Evolutionary conservation across 2,113 vertebrate species (phyloP).

Genomic region (Ptilonorhynchus violaceus): DNA sequence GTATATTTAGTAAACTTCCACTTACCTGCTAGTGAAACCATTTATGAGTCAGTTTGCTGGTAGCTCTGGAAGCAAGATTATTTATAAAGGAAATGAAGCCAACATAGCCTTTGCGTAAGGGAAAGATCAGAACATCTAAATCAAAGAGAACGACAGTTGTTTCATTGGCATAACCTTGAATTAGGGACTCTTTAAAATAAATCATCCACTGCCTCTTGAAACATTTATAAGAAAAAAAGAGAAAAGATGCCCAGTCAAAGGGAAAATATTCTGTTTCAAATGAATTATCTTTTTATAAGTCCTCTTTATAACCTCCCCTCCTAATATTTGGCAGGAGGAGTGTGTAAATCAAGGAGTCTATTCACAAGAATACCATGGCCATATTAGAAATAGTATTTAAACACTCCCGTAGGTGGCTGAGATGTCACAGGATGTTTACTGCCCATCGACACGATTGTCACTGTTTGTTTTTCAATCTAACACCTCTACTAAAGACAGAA

Average conservation of each 20-base stretch:
- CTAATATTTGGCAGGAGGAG: background rate
- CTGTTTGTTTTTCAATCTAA: background rate
- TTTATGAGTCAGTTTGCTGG: background rate
- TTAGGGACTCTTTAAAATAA: slow-evolving; percentile 39
- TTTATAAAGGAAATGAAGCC: slow-evolving; percentile 49
- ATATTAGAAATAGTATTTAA: background rate
- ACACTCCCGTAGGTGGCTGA: background rate
- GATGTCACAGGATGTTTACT: background rate
- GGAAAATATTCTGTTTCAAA: background rate
- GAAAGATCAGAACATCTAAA: slow-evolving; percentile 60
- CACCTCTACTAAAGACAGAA: background rate
- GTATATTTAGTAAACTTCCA: slow-evolving; percentile 14
- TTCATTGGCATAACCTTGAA: slow-evolving; percentile 68
- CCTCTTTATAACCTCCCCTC: background rate
- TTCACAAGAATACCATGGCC: background rate
- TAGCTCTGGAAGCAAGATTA: background rate
- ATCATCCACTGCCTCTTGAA: background rate
- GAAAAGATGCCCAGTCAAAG: background rate
- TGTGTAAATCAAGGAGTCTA: background rate
- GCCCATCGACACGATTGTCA: background rate
- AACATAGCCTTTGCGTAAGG: slow-evolving; percentile 51
- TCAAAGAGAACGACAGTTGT: slow-evolving; percentile 56
- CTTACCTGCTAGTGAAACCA: slow-evolving; percentile 68
- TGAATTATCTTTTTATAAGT: background rate
- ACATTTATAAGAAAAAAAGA: background rate